A percentile compares a stretch with the other conserved stretches of the same genome.
phyloP scores from a whole-genome alignment of 1,140 invertebrate species.

The Lamellibrachia luymesi region DNA sequence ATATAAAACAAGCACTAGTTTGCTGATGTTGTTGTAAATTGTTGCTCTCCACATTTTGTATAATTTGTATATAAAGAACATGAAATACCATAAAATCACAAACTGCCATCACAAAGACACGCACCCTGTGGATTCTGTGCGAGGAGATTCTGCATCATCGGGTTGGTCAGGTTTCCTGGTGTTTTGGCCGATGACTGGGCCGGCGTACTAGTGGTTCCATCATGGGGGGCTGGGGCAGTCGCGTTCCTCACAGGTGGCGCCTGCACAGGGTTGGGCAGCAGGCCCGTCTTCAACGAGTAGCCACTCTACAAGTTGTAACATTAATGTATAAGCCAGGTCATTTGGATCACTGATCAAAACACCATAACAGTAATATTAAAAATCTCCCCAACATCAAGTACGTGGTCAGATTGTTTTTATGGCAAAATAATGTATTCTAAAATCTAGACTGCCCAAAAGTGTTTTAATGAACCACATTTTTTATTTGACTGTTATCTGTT shows the following conservation, averaged over 20 bases:
- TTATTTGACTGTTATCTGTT: too few relatives aligned
- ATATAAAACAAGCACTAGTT: not conserved
- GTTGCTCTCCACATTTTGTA: not conserved
- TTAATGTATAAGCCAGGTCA: not conserved
- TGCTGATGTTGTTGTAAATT: not conserved
- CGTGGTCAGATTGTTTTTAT: too few relatives aligned
- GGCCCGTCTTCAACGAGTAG: not conserved
- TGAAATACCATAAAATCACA: not conserved
- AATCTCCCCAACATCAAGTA: not conserved
- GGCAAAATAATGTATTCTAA: too few relatives aligned
- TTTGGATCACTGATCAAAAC: not conserved
- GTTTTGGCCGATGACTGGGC: not conserved
- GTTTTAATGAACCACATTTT: too few relatives aligned
- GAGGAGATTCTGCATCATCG: conserved; percentile 9
- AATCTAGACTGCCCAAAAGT: too few relatives aligned
- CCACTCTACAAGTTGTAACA: not conserved
- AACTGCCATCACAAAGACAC: not conserved
- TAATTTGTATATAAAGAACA: not conserved
- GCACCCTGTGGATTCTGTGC: conserved; percentile 8
- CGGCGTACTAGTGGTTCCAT: not conserved
- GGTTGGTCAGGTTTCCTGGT: not conserved
- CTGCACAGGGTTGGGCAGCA: not conserved
- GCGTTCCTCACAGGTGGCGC: not conserved
- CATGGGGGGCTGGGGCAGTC: not conserved
- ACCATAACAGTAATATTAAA: not conserved